These are phyloP conservation scores for Protobothrops mucrosquamatus DNA, from an alignment of 2,113 vertebrate genomes.

Conservation along the genomic window DNA sequence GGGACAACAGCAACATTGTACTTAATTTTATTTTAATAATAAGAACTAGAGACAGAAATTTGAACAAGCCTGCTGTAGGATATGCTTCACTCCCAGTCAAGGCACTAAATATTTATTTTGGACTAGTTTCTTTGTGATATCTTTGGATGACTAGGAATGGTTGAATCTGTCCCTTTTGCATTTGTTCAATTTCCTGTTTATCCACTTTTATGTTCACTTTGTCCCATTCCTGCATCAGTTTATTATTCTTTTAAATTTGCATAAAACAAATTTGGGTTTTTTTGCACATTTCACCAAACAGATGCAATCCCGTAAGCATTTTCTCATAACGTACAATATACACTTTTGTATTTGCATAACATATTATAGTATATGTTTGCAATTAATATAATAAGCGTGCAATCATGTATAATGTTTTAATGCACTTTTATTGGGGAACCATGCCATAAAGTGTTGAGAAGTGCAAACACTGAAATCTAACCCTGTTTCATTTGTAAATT, in stretches of 20 bases:
- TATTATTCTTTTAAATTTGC: neutral
- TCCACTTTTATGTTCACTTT: neutral
- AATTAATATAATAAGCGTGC: neutral
- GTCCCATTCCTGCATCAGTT: neutral
- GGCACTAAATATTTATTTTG: conserved; percentile 46
- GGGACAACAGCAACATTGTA: neutral
- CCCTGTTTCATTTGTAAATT: neutral
- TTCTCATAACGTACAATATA: neutral
- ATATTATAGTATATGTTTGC: neutral
- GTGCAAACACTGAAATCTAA: neutral
- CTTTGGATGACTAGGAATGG: neutral
- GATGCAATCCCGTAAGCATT: neutral
- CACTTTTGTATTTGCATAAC: neutral
- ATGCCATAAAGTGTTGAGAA: neutral
- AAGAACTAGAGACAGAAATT: neutral
- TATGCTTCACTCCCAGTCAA: conserved; percentile 54
- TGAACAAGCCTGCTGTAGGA: conserved; percentile 36
- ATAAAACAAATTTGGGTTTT: neutral
- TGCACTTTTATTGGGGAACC: neutral
- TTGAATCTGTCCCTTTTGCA: neutral
- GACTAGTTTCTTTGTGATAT: conserved; percentile 31
- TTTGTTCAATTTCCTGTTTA: neutral
- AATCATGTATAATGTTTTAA: neutral
- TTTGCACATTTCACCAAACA: neutral
- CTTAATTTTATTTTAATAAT: neutral